phyloP scores from a whole-genome alignment of 2,797 vertebrate species.

The Scarus forsteni region DNA sequence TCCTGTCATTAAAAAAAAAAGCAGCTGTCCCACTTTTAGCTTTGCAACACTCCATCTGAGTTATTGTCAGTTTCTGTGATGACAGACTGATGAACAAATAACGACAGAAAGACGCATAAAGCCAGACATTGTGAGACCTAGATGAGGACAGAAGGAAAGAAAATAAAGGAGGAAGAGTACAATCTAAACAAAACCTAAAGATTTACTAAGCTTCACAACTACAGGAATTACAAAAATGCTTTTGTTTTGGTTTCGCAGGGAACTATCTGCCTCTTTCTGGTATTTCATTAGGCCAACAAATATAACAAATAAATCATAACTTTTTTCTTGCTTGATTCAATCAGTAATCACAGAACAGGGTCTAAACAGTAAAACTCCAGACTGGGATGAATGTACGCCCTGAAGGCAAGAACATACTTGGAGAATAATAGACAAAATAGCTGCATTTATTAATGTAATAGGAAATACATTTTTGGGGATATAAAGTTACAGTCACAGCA shows the following conservation, averaged over 20 bases:
- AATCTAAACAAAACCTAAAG: slow-evolving; percentile 24
- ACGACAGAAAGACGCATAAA: slow-evolving; percentile 57
- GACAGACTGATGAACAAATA: slow-evolving; percentile 66
- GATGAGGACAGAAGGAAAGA: slow-evolving; percentile 27
- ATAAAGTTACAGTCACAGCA: slow-evolving; percentile 9
- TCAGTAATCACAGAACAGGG: slow-evolving; percentile 27
- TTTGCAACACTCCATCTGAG: slow-evolving; percentile 72
- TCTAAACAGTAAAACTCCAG: slow-evolving; percentile 45
- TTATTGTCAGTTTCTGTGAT: slow-evolving; percentile 67
- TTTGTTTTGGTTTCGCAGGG: slow-evolving; percentile 31
- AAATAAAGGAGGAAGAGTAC: slow-evolving; percentile 13
- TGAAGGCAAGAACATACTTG: slow-evolving; percentile 19
- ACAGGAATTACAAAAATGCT: slow-evolving; percentile 21
- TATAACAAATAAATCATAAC: slow-evolving; percentile 43
- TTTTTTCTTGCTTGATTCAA: slow-evolving; percentile 36
- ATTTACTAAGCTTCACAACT: slow-evolving; percentile 13
- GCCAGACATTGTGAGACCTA: slow-evolving; percentile 44
- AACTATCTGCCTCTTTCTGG: not conserved
- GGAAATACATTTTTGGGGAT: slow-evolving; percentile 22
- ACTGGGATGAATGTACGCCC: slow-evolving; percentile 23
- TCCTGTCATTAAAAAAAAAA: slow-evolving; percentile 71
- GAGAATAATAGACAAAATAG: slow-evolving; percentile 49
- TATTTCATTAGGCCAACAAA: slow-evolving; percentile 39
- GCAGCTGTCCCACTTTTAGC: slow-evolving; percentile 81
- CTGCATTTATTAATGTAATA: slow-evolving; percentile 26